A percentile compares a stretch with the other conserved stretches of the same genome.
phyloP scores from a whole-genome alignment of 2,888 invertebrate species.

The Polyommatus iphigenia region DNA sequence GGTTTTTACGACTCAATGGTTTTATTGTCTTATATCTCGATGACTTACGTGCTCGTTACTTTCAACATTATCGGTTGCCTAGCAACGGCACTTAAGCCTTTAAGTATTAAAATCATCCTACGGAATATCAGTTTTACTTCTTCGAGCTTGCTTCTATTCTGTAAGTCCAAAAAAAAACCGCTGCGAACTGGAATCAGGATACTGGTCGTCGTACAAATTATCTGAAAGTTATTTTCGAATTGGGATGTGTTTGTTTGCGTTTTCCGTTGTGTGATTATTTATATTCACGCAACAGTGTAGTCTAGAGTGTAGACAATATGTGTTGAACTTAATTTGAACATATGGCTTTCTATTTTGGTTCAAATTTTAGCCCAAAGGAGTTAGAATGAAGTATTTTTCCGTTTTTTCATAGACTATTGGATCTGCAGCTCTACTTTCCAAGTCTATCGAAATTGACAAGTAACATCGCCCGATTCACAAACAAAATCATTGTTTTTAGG shows the following conservation, averaged over 20 bases:
- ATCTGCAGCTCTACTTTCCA: background rate
- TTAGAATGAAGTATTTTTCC: background rate
- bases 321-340: constrained; percentile 6
- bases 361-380: background rate
- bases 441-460: background rate
- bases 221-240: constrained; percentile 20
- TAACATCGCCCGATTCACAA: background rate
- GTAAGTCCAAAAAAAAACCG: background rate
- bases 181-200: constrained; percentile 4
- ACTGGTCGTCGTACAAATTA: background rate
- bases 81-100: background rate
- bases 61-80: background rate
- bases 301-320: background rate
- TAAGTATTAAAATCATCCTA: background rate
- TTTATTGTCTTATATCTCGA: constrained; percentile 3
- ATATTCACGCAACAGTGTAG: constrained; percentile 14
- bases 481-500: background rate
- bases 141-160: background rate
- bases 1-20: constrained; percentile 2
- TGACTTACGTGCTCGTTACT: background rate
- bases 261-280: constrained; percentile 12
- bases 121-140: background rate
- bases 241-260: constrained; percentile 17
- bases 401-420: background rate
- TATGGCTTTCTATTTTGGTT: background rate